phyloP scores from a whole-genome alignment of 1,140 invertebrate species.

The Acromyrmex echinatior region DNA sequence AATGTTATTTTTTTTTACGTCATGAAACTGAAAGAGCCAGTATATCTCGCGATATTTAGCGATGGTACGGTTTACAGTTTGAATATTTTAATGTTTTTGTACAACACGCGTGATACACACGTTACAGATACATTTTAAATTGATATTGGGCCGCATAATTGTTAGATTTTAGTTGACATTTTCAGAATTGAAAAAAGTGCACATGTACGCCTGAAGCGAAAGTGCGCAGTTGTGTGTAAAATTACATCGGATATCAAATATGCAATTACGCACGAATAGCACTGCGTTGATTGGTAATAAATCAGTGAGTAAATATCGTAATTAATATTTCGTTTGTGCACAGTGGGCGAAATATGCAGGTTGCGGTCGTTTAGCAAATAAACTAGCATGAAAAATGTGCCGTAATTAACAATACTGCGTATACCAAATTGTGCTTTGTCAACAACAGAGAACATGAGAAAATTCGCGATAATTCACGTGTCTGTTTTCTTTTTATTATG shows the following conservation, averaged over 20 bases:
- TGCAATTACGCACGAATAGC: slow-evolving; percentile 49
- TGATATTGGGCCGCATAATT: neutral
- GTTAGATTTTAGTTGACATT: slow-evolving; percentile 25
- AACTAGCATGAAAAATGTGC: slow-evolving; percentile 44
- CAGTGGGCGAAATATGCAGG: slow-evolving; percentile 39
- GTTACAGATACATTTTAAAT: neutral
- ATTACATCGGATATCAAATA: slow-evolving; percentile 61
- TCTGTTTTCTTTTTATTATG: neutral
- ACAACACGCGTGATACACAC: neutral
- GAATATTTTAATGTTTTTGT: slow-evolving; percentile 40
- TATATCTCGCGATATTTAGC: neutral
- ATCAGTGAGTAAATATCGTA: slow-evolving; percentile 66
- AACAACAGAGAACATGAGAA: slow-evolving; percentile 26
- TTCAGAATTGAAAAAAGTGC: neutral
- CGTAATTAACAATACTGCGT: slow-evolving; percentile 62
- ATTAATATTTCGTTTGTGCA: slow-evolving; percentile 63
- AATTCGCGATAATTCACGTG: neutral
- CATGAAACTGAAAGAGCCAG: neutral
- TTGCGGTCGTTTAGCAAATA: slow-evolving; percentile 63
- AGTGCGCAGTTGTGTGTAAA: slow-evolving; percentile 27
- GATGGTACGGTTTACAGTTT: slow-evolving; percentile 5
- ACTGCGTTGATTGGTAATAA: slow-evolving; percentile 52
- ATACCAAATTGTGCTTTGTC: slow-evolving; percentile 21
- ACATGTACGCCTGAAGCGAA: neutral
- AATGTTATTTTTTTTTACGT: neutral